These are phyloP conservation scores for Heliconius hermathena DNA, from an alignment of 1,140 invertebrate genomes.

Conservation along the genomic window DNA sequence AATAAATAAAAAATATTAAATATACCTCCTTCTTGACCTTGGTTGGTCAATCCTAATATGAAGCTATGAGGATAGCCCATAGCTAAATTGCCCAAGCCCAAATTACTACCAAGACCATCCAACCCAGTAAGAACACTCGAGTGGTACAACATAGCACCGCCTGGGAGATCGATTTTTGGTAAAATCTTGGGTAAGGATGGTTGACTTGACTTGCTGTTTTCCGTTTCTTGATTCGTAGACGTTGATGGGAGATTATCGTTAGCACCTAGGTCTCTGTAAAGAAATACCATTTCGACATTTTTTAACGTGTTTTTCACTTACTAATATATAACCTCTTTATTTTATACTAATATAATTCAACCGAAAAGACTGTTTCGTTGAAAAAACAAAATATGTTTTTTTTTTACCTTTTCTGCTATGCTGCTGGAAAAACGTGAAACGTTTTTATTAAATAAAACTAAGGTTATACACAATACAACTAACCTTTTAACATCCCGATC, in stretches of 20 bases:
- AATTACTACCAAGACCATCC: slow-evolving; percentile 64
- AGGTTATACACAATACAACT: background rate
- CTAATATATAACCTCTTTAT: no score
- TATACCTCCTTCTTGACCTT: slow-evolving; percentile 71
- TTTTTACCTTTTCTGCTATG: no score
- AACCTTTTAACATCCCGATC: slow-evolving; percentile 48
- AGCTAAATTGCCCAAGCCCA: slow-evolving; percentile 68
- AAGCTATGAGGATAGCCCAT: slow-evolving; percentile 75
- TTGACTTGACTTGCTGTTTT: slow-evolving; percentile 63
- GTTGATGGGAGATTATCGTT: slow-evolving; percentile 59
- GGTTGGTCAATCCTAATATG: slow-evolving; percentile 72
- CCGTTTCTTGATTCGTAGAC: slow-evolving; percentile 64
- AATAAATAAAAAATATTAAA: slow-evolving; percentile 12
- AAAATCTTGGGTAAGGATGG: slow-evolving; percentile 59
- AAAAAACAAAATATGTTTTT: no score
- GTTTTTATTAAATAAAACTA: background rate
- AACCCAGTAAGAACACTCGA: slow-evolving; percentile 62
- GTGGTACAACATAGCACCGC: slow-evolving; percentile 72
- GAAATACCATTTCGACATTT: background rate
- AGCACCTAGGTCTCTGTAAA: slow-evolving; percentile 51
- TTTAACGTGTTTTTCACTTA: background rate
- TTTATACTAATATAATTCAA: no score
- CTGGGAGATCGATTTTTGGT: slow-evolving; percentile 70
- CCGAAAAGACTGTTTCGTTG: no score
- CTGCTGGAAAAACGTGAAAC: no score